Conservation (phyloP, 2,113 vertebrate genomes). For the Epinephelus cyanopodus region DNA sequence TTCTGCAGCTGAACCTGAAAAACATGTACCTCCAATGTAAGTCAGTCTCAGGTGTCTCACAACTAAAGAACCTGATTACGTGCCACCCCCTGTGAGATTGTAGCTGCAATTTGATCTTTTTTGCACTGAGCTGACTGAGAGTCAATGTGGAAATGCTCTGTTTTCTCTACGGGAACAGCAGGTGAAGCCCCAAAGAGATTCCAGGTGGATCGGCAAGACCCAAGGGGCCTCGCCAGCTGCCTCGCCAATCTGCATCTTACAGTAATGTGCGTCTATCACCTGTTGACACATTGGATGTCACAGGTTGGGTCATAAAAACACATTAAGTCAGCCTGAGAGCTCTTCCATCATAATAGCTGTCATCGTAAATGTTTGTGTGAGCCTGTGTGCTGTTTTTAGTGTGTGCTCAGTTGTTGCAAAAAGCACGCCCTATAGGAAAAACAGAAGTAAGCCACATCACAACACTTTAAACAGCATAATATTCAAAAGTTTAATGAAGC, state of each 20-base stretch:
- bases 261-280: conserved; percentile 5
- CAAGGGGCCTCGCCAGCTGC: conserved; percentile 50
- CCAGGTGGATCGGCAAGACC: conserved; percentile 48
- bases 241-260: conserved; percentile 32
- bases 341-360: conserved; percentile 13
- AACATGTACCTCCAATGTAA: conserved; percentile 1
- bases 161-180: conserved; percentile 39
- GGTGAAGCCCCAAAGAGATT: conserved; percentile 48
- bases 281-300: conserved; percentile 20
- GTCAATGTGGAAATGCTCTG: conserved; percentile 17
- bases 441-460: conserved; percentile 1
- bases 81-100: conserved; percentile 22
- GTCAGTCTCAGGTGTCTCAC: conserved; percentile 4
- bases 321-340: not conserved
- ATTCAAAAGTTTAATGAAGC: conserved; percentile 71
- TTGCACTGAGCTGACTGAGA: conserved; percentile 23
- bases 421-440: not conserved
- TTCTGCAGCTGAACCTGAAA: not conserved
- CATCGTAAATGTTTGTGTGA: conserved; percentile 23
- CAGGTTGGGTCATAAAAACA: conserved; percentile 22
- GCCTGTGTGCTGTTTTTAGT: conserved; percentile 5
- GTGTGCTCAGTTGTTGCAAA: not conserved
- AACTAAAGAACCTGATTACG: conserved; percentile 36
- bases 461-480: conserved; percentile 62
- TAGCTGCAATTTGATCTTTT: conserved; percentile 53